Evolutionary conservation across 1,140 invertebrate genomes (phyloP).

Genomic region (Latrodectus geometricus): DNA sequence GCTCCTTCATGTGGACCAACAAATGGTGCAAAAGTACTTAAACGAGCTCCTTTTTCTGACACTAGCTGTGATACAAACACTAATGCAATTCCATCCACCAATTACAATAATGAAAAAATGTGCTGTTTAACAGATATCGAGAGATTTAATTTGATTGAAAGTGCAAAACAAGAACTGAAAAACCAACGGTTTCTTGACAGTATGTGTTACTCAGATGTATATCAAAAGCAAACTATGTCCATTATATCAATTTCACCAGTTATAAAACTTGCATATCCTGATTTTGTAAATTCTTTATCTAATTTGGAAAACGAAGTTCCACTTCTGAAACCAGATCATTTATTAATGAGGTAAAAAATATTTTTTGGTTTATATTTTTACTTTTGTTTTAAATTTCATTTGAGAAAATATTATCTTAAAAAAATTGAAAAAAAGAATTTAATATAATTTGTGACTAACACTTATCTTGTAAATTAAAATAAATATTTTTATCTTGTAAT

Average conservation of each 20-base stretch:
- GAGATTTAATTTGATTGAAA: constrained; percentile 17
- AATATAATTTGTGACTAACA: no score
- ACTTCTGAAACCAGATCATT: constrained; percentile 30
- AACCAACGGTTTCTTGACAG: constrained; percentile 38
- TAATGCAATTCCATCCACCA: constrained; percentile 14
- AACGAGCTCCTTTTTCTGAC: constrained; percentile 1
- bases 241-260: constrained; percentile 77
- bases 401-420: no score
- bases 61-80: constrained; percentile 30
- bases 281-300: constrained; percentile 72
- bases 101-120: constrained; percentile 24
- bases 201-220: constrained; percentile 68
- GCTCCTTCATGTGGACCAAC: neutral
- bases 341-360: constrained; percentile 20
- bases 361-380: neutral
- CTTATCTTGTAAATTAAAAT: no score
- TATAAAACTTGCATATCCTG: constrained; percentile 82
- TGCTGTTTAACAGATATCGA: constrained; percentile 20
- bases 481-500: no score
- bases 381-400: neutral
- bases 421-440: no score
- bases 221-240: constrained; percentile 31
- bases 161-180: constrained; percentile 48
- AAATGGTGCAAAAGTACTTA: constrained; percentile 4
- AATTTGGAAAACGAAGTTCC: neutral